Evolutionary conservation across 37 sponge, comb jelly and placozoan genomes (phyloP), one percentile per base, ranked within the genome.

Genomic region (Dysidea cf. avara): DNA sequence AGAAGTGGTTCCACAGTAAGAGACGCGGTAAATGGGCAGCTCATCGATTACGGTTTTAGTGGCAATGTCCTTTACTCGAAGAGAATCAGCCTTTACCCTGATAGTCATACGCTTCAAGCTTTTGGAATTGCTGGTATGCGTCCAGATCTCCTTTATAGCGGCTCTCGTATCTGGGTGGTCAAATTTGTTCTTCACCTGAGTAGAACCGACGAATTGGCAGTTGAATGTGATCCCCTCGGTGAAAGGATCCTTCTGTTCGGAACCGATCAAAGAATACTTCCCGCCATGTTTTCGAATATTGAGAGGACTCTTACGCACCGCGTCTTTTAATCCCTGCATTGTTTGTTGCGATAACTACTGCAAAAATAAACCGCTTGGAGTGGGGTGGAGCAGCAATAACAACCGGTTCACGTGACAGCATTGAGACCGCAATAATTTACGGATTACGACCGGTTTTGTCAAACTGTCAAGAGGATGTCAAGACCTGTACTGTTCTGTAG

Each of bases 161-260:
- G 66, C 50, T 38, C 79, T 83, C 25, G 64, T 64, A 26, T 77
- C 79, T 0, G 84, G 84, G 16, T 43, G 43, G 65, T 79, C 83
- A 9, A 62, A 49, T 34, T 61, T 77, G 66, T 64, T 37, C 36
- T 64, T 24, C 17, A 77, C 76, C 7, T 70, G 68, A 21, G 53
- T 26, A 16, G 84, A 78, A 12, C 81, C 81, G n/a, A 76, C 40
- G 53, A 50, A 83, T 43, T 80, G 76, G 67, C 75, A 68, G 71
- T 79, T 69, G 67, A 92, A 92, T 38, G 22, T 39, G 48, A 92
- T 86, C 36, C 93, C 93, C 31, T 71, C 64, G 2, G 64, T 34
- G 57, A 92, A 92, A 1, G 93, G 93, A 50, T 92, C 93, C 20
- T 64, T 79, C 24, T 39, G 74, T 26, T 64, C 83, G 17, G 81